Evolutionary conservation across 2,797 vertebrate species (phyloP).

Genomic region (Lepus oiostolus): DNA sequence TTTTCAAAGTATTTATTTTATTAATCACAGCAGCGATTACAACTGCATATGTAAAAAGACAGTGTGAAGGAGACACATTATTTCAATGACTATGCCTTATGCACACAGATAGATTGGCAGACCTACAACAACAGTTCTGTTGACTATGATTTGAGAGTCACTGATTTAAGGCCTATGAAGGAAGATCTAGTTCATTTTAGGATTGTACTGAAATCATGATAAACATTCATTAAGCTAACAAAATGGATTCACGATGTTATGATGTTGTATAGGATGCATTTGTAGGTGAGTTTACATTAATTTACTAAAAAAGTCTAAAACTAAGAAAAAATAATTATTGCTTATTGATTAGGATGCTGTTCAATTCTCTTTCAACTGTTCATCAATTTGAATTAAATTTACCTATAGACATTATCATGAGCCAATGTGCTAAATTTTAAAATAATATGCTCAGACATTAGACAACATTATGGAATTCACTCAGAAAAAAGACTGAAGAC

Average conservation of each 20-base stretch:
- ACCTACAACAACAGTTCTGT: neutral
- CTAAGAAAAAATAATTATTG: constrained; percentile 49
- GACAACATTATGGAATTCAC: constrained; percentile 12
- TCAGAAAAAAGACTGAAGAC: constrained; percentile 13
- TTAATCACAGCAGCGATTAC: neutral
- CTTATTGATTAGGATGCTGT: constrained; percentile 51
- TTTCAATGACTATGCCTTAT: neutral
- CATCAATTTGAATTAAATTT: constrained; percentile 57
- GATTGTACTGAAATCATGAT: neutral
- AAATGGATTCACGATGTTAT: constrained; percentile 40
- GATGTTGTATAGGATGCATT: neutral
- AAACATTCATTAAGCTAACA: constrained; percentile 15
- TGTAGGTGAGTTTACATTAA: constrained; percentile 12
- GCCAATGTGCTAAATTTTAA: constrained; percentile 24
- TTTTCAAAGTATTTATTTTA: constrained; percentile 7
- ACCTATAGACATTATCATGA: neutral
- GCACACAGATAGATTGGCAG: neutral
- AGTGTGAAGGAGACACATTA: neutral
- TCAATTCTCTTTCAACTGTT: constrained; percentile 48
- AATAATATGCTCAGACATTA: constrained; percentile 35
- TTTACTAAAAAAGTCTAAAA: constrained; percentile 36
- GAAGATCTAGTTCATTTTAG: constrained; percentile 36
- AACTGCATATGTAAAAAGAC: neutral
- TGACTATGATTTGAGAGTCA: neutral
- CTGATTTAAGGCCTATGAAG: neutral